Evolutionary conservation across 2,113 vertebrate species (phyloP), one percentile per base, ranked within the genome.

Genomic region (Callochromis pleurospilus): DNA sequence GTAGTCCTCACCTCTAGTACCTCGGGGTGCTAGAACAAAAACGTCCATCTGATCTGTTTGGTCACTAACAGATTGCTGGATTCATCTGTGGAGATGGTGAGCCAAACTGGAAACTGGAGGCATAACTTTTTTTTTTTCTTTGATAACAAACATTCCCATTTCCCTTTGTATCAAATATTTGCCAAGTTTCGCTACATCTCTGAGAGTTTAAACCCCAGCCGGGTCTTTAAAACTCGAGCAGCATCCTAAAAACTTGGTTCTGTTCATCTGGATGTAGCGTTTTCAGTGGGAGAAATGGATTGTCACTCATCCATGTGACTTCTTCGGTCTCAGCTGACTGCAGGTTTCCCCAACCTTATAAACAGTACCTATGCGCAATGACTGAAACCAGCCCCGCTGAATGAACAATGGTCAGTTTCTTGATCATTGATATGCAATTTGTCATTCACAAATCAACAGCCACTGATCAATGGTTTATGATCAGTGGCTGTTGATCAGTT

Each of bases 311-410:
- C 56, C 26, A 19, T 0, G 29, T 33, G 56, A 33, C 56, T 0
- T 33, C 56, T 60, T 60, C 9, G 2, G 15, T 47, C 45, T 47
- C 45, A 47, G 45, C 15, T 47, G 45, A 47, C 6, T 17, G 40
- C 40, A 13, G 40, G 5, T 58, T 58, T 58, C 55, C 24, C 24
- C 55, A 29, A 29, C 24, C 55, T 56, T 29, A 29, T 56, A 29
- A 56, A 29, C 1, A 15, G 24, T 1, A 26, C 0, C 0, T 13
- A 2, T 55, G 21, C 54, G 4, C 21, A 58, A 29, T 29, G 55
- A 58, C 24, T 58, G 55, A 58, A 58, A 15, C 13, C 24, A 56
- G 13, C 24, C 4, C 54, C 55, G 9, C 55, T 56, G 55, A 56
- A 29, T 29, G 24, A 56, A 56, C 24, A 5, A 56, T 15, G 24